Base-by-base conservation (phyloP, 2,888 invertebrate genomes). In the Silvanus unidentatus region DNA sequence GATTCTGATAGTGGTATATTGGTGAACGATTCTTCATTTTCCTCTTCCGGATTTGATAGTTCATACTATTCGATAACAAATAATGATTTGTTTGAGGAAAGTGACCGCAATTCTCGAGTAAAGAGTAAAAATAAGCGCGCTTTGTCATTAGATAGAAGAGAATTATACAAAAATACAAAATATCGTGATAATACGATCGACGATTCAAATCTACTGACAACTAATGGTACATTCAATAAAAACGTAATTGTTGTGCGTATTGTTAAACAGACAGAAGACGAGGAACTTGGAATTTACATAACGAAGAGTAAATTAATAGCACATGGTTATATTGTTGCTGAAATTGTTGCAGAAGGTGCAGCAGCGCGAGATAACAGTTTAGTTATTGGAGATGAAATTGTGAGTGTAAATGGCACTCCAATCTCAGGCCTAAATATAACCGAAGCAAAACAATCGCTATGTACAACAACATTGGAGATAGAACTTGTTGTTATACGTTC, bases 361-460 rank as follows among this genome's bases (percentile, higher is more conserved):
- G 84, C 84, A 13, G 79, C 84, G 66, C 80, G 89, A 36, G 95
- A 96, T 72, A 92, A 91, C 0, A 78, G 91, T 28, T 79, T 99
- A 39, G 81, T 85, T 35, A 86, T 91, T 0, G 95, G 94, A 0
- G 98, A 99, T 71, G 85, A 97, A 69, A 88, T 98, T 49, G 81
- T 96, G 41, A 89, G 89, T 42, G 95, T 98, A 47, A 96, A 98
- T 71, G 88, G 89, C 34, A 82, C 80, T 63, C 81, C 88, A 45
- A 73, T 93, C 48, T 78, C 85, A 43, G 86, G 86, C 1, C 74
- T 92, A 46, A 78, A 81, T 40, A 82, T 84, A n/a, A 73, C 80
- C 43, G 81, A 83, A 68, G 86, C 85, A 4, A 59, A 80, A 59
- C 80, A 80, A 66, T 77, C 81, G n/a, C 70, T 84, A 2, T 76